These are phyloP conservation scores for Tretioscincus oriximinensis DNA, from an alignment of 2,113 vertebrate species.

Conservation along the genomic window DNA sequence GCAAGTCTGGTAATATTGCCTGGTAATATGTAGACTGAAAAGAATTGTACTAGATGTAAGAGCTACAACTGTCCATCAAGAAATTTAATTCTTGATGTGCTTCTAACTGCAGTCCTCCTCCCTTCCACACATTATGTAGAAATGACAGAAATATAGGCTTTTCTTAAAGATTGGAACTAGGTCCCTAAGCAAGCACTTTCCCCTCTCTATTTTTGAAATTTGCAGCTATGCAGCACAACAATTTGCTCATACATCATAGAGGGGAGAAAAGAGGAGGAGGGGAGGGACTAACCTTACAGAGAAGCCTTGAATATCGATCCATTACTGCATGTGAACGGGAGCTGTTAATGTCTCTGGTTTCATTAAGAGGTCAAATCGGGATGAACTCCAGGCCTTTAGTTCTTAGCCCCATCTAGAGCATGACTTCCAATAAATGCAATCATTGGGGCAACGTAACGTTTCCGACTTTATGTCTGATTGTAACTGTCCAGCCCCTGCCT, in stretches of 20 bases:
- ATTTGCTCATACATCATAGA: neutral
- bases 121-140: neutral
- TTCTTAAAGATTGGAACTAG: neutral
- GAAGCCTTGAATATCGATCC: conserved; percentile 52
- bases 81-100: neutral
- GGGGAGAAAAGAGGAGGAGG: neutral
- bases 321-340: conserved; percentile 19
- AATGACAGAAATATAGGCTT: conserved; percentile 23
- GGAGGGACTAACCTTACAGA: conserved; percentile 59
- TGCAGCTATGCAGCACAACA: neutral
- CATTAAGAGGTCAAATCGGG: neutral
- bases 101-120: neutral
- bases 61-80: neutral
- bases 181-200: neutral
- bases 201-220: neutral
- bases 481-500: conserved; percentile 23
- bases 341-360: neutral
- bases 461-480: conserved; percentile 5
- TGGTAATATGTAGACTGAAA: neutral
- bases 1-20: neutral
- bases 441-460: neutral
- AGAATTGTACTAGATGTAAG: neutral
- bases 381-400: neutral
- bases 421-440: neutral
- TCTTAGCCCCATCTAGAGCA: neutral